Evolutionary conservation across 2,888 invertebrate species (phyloP), one percentile per base, ranked within the genome.

Genomic region (Sycophila texana): DNA sequence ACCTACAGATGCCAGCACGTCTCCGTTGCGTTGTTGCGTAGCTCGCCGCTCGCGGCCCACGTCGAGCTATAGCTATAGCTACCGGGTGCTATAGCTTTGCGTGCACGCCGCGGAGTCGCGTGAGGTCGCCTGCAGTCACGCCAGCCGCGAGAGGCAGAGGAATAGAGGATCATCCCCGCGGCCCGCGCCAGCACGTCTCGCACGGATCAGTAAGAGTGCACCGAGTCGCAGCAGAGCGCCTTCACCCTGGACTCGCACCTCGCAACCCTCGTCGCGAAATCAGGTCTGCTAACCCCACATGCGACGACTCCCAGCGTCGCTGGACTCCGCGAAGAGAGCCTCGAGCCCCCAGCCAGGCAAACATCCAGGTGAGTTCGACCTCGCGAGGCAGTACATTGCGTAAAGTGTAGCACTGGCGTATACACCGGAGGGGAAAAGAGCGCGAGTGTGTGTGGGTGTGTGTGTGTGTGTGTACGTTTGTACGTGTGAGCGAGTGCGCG

Each of bases 351-450:
- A n/a, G 26, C 16, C 49, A 72, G 63, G 14, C 73, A 68, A 61
- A 78, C 68, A 68, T 49, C 30, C 68, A 78, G 78, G 78, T 78
- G 68, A 78, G 78, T 78, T 0, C 60, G 26, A 63, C 18, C 53
- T 67, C 51, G 30, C n/a, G 66, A 60, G 12, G 39, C 39, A 10
- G 67, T 53, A 47, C 47, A 22, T 66, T 77, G 77, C 76, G 76
- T 75, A 75, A 71, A 77, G 51, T 70, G 47, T 26, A 63, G 39
- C 39, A 39, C 1, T 39, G 39, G 39, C 39, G 39, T 10, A n/a
- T n/a, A 39, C 39, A 39, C 39, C 39, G 39, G 10, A 39, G 39
- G 39, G 39, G 39, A 39, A 39, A 39, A 4, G 39, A 39, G 39
- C 39, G 39, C 10, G 10, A 39, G 39, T 30, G 30, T 30, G 30